Evolutionary conservation across 1,140 invertebrate genomes (phyloP).

Genomic region (Leptinotarsa lineolata): DNA sequence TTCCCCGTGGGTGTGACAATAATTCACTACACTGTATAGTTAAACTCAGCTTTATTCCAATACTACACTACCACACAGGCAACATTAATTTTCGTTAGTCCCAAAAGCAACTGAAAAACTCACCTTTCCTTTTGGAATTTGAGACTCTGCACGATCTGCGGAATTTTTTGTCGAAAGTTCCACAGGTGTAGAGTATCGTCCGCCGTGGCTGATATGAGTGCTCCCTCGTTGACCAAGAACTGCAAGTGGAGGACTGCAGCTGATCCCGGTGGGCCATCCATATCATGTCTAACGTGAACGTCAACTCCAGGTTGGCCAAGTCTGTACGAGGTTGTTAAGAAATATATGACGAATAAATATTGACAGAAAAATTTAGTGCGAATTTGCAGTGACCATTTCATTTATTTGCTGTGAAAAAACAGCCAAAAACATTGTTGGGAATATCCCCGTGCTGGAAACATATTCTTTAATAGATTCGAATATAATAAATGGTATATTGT

Average conservation of each 20-base stretch:
- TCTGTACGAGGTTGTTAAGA: constrained; percentile 63
- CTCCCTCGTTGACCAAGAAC: constrained; percentile 96
- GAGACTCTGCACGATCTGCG: constrained; percentile 92
- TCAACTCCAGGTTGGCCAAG: constrained; percentile 94
- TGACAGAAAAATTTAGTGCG: background rate
- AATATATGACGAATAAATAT: constrained; percentile 30
- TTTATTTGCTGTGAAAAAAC: too few species aligned
- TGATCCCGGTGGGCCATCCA: constrained; percentile 54
- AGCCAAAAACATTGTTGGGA: too few species aligned
- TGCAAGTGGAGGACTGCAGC: constrained; percentile 84
- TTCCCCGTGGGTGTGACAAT: too few species aligned
- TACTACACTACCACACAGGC: too few species aligned
- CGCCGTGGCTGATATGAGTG: constrained; percentile 88
- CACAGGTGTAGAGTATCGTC: constrained; percentile 96
- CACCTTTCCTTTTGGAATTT: constrained; percentile 97
- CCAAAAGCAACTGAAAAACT: constrained; percentile 45
- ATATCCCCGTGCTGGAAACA: too few species aligned
- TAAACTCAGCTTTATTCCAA: too few species aligned
- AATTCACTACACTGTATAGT: too few species aligned
- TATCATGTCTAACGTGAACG: constrained; percentile 86
- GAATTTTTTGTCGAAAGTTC: constrained; percentile 95
- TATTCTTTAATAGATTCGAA: too few species aligned
- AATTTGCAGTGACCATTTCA: background rate
- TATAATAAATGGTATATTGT: too few species aligned
- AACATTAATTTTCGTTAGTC: too few species aligned